Evolutionary conservation across 2,113 vertebrate species (phyloP).

Genomic region (Terrapene triunguis): DNA sequence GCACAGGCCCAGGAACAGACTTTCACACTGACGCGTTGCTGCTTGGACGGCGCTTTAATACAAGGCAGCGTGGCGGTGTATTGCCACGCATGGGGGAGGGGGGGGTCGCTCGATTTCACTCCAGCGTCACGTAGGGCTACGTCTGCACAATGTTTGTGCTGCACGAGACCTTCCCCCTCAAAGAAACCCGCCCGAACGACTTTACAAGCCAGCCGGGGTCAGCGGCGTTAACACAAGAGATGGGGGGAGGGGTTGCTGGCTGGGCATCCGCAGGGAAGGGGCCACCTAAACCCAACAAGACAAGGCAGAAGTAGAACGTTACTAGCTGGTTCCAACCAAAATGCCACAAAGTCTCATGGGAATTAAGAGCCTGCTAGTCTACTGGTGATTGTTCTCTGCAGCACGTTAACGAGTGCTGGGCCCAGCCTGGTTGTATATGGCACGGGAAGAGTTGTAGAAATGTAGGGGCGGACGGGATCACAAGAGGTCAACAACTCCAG

Average conservation of each 20-base stretch:
- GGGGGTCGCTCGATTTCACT: not conserved
- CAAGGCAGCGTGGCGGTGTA: not conserved
- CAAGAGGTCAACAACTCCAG: not conserved
- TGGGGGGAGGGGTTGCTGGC: not conserved
- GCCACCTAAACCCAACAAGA: not conserved
- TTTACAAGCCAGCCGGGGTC: not conserved
- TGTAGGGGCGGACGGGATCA: not conserved
- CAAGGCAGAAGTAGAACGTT: not conserved
- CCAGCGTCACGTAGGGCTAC: not conserved
- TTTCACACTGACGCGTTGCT: not conserved
- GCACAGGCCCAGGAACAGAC: not conserved
- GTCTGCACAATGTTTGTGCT: too few species aligned
- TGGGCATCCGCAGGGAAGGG: not conserved
- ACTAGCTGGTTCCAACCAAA: not conserved
- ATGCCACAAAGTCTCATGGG: not conserved
- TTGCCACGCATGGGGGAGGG: not conserved
- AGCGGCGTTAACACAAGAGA: not conserved
- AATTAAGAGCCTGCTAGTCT: not conserved
- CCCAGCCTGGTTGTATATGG: not conserved
- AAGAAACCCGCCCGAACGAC: not conserved
- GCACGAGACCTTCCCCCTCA: not conserved
- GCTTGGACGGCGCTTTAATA: not conserved
- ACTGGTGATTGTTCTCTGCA: not conserved
- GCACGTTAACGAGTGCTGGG: not conserved
- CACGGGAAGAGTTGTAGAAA: not conserved